Base-by-base conservation (phyloP, 2,888 invertebrate species). In the Acanthosoma haemorrhoidale region DNA sequence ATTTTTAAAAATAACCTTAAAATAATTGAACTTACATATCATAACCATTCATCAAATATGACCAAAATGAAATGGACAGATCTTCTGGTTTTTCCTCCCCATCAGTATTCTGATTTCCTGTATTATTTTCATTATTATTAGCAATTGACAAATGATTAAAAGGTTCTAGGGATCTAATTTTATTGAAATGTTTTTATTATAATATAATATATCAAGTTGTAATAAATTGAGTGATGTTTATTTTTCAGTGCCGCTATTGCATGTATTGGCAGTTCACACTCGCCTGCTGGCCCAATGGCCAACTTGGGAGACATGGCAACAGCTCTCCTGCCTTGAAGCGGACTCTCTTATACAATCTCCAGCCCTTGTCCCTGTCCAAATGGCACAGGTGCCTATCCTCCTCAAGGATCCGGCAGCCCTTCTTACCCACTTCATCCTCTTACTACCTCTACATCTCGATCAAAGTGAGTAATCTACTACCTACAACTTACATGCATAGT, bases 181-280 rank as follows among this genome's bases (percentile, higher is more conserved):
- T n/a, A n/a, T n/a, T n/a, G n/a, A n/a, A n/a, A n/a, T n/a, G n/a
- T n/a, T n/a, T n/a, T n/a, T n/a, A n/a, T n/a, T n/a, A n/a, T n/a
- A n/a, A n/a, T n/a, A n/a, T n/a, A n/a, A n/a, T n/a, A n/a, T n/a
- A n/a, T n/a, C n/a, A n/a, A n/a, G 36, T 13, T 36, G 36, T 36
- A 36, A 36, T 13, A 31, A 59, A 70, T 68, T n/a, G n/a, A n/a
- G n/a, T n/a, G n/a, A n/a, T 77, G 68, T 73, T 71, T 71, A 74
- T 69, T 70, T 80, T 82, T 3, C 83, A 92, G 95, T 94, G 76
- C 94, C 95, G 11, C 83, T 96, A 73, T 82, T 96, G 73, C 92
- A 94, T 77, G 93, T 96, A 25, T 83, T 95, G 75, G 91, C 92
- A 58, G 88, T 91, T 75, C 94, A 95, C 81, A 89, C 91, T 34